phyloP scores from a whole-genome alignment of 1,140 invertebrate genomes.

The Nasonia giraulti region DNA sequence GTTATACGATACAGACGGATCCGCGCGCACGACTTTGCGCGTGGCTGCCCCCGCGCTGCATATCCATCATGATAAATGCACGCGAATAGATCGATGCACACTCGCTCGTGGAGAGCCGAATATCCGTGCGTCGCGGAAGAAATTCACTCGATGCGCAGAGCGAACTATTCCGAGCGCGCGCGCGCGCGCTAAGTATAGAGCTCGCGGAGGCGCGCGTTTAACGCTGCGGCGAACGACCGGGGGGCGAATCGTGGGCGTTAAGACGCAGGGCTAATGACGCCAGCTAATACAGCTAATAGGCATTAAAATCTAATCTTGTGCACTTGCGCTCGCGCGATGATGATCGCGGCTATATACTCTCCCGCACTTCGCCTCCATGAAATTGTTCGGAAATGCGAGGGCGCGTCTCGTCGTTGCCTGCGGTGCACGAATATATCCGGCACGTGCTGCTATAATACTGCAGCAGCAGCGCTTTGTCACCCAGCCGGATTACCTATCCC shows the following conservation, averaged over 20 bases:
- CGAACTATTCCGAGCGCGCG: slow-evolving; percentile 27
- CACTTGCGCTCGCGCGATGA: neutral
- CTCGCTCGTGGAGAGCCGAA: neutral
- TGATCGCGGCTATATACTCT: neutral
- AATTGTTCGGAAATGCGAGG: neutral
- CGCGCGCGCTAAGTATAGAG: slow-evolving; percentile 37
- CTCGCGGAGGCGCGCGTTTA: neutral
- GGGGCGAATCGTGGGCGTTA: neutral
- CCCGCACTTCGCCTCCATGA: neutral
- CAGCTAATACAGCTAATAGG: slow-evolving; percentile 37
- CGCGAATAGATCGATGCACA: neutral
- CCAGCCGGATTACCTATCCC: slow-evolving; percentile 54
- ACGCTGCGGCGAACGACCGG: neutral
- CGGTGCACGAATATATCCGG: neutral
- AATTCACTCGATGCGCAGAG: neutral
- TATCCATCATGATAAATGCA: too few species aligned
- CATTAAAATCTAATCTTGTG: slow-evolving; percentile 36
- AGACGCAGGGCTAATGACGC: slow-evolving; percentile 27
- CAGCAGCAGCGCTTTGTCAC: slow-evolving; percentile 52
- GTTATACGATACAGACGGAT: slow-evolving; percentile 35
- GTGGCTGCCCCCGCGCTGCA: too few species aligned
- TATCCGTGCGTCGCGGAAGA: neutral
- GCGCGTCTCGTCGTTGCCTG: neutral
- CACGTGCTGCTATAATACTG: neutral
- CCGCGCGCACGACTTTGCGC: too few species aligned